Conservation (phyloP, 1,140 invertebrate species). For the Anastrepha ludens region DNA sequence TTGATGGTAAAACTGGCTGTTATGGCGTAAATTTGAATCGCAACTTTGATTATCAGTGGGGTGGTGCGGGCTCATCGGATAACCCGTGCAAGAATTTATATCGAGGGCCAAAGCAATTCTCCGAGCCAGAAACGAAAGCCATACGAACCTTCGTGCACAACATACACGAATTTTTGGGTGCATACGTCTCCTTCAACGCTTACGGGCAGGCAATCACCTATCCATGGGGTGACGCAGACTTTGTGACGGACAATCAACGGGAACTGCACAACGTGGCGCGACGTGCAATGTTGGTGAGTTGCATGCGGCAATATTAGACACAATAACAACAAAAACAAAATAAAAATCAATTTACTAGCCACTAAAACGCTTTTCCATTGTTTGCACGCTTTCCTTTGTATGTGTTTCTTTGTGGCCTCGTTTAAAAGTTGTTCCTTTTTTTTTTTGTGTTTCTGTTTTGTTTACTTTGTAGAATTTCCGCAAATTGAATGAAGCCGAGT, state of each 20-base stretch:
- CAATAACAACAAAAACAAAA: background rate
- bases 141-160: slow-evolving; percentile 79
- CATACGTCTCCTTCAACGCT: slow-evolving; percentile 85
- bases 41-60: slow-evolving; percentile 88
- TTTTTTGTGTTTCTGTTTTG: background rate
- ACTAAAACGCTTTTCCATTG: slow-evolving; percentile 28
- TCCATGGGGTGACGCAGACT: slow-evolving; percentile 71
- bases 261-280: slow-evolving; percentile 62
- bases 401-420: background rate
- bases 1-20: slow-evolving; percentile 79
- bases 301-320: background rate
- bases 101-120: slow-evolving; percentile 85
- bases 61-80: slow-evolving; percentile 83
- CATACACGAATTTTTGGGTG: slow-evolving; percentile 65
- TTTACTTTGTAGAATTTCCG: slow-evolving; percentile 62
- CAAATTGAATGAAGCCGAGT: slow-evolving; percentile 67
- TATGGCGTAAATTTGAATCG: slow-evolving; percentile 87
- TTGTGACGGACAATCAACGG: slow-evolving; percentile 65
- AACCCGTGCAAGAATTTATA: slow-evolving; percentile 88
- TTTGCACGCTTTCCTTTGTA: background rate
- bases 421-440: background rate
- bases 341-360: slow-evolving; percentile 39
- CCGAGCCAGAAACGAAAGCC: slow-evolving; percentile 87
- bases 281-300: slow-evolving; percentile 61
- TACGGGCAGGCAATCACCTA: slow-evolving; percentile 82